Base-by-base conservation (phyloP, 2,797 vertebrate species). In the Fistularia commersonii region DNA sequence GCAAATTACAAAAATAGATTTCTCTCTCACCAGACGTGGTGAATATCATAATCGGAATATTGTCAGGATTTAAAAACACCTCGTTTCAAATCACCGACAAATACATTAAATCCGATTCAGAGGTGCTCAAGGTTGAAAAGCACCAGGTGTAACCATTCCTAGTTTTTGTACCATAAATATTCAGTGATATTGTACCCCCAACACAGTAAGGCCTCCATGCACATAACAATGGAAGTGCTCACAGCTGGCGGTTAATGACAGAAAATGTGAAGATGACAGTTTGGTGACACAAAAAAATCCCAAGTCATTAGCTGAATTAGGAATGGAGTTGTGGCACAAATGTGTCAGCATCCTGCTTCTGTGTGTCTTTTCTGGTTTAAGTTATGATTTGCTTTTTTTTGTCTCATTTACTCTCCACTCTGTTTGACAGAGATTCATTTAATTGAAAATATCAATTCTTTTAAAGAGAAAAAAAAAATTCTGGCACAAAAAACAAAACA, bases 371-470 rank as follows among this genome's bases (percentile, higher is more conserved):
- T 58, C 41, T 69, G 54, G 38, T 46, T 51, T 7, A 60, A 40
- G 37, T 54, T 38, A 64, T 34, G 51, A 68, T 39, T 39, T 8
- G 10, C n/a, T 8, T 41, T 11, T 41, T 37, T 66, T 54, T 56
- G 42, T 46, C 51, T 69, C 23, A 23, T 23, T 23, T 23, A 23
- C 23, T 44, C 62, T 41, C 49, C 42, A 54, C 84, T 88, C 85
- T 88, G 82, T 85, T 80, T 87, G 79, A 87, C 87, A 85, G 79
- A 87, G 76, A 79, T 69, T 64, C 32, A 38, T 53, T 41, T 15
- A 45, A 74, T 2, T n/a, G 41, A 41, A 66, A 54, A 67, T 2
- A 31, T 35, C 54, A 7, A 49, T 48, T 46, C 47, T 72, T 76
- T 72, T 51, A 70, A 83, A 81, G 74, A 46, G 53, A 34, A 39